Percentiles rank a stretch among this genome's conserved stretches.
phyloP scores from a whole-genome alignment of 2,113 vertebrate species.

The Cebidichthys violaceus region DNA sequence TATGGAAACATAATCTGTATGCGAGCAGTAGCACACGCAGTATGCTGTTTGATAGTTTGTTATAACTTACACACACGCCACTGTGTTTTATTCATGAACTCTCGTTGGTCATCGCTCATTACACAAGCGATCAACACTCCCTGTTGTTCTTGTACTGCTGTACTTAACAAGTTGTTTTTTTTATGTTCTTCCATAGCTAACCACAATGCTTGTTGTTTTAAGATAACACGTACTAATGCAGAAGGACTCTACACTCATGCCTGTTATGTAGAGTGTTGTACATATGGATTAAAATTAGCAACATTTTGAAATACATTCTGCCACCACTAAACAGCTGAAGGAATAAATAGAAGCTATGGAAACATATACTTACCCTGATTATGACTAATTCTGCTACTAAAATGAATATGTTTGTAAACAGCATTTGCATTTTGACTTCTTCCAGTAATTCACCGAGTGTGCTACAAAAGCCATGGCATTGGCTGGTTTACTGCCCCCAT shows the following conservation, averaged over 20 bases:
- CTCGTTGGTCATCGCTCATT: conserved; percentile 59
- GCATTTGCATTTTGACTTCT: neutral
- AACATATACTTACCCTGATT: neutral
- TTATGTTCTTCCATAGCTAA: neutral
- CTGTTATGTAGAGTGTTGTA: neutral
- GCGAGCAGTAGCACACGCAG: conserved; percentile 19
- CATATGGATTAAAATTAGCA: neutral
- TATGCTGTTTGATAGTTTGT: conserved; percentile 32
- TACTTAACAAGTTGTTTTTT: conserved; percentile 44
- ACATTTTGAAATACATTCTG: neutral
- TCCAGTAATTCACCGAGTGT: too few relatives aligned
- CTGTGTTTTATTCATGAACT: conserved; percentile 66
- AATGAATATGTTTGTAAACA: conserved; percentile 2
- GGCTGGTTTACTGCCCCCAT: too few relatives aligned
- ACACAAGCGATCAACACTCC: conserved; percentile 42
- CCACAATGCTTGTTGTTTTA: neutral
- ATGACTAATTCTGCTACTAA: neutral
- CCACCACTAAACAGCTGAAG: conserved; percentile 1
- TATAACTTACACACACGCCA: conserved; percentile 17
- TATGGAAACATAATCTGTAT: conserved; percentile 55
- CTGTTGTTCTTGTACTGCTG: conserved; percentile 38
- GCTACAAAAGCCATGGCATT: too few relatives aligned
- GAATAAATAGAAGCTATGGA: neutral
- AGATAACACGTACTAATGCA: neutral
- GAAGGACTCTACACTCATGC: neutral